Evolutionary conservation across 1,140 invertebrate genomes (phyloP), one percentile per base, ranked within the genome.

Genomic region (Kradibia gibbosae): DNA sequence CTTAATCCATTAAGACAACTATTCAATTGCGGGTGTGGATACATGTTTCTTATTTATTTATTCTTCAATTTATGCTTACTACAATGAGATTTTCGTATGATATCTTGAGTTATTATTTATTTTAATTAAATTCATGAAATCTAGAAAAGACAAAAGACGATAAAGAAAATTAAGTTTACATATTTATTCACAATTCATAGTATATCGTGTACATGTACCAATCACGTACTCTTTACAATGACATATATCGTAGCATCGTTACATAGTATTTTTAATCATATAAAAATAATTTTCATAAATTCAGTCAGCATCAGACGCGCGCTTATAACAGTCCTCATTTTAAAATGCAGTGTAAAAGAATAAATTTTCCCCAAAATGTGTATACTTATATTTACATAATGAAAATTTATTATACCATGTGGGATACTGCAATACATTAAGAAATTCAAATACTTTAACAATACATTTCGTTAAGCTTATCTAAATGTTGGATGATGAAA

Each of bases 211-310:
- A 84, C 82, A 84, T 81, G 72, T 80, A 55, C 62, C 83, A 84
- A 86, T 85, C 82, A 82, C 84, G 34, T 60, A 53, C 71, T 78
- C 57, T 39, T 55, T 74, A 60, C n/a, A 78, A 25, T 20, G 28
- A 34, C 57, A 65, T 67, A 62, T 25, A 71, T 71, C 57, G 60
- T 75, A 45, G 48, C 50, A 15, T 60, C 39, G 50, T 74, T 65
- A 80, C n/a, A 25, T 28, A 34, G 15, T 55, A 55, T 80, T 65
- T 3, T 34, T 74, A 10, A 53, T 62, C 25, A 75, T 81, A 86
- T 84, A 86, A 85, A 78, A 85, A 84, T 84, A 84, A 84, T 74
- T 86, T 83, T 84, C 81, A 83, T 82, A 84, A 83, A 80, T 77
- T 84, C 84, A 85, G 83, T 83, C 83, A 78, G 62, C 85, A 83